Evolutionary conservation across 2,113 vertebrate species (phyloP).

Genomic region (Alethe castanea): DNA sequence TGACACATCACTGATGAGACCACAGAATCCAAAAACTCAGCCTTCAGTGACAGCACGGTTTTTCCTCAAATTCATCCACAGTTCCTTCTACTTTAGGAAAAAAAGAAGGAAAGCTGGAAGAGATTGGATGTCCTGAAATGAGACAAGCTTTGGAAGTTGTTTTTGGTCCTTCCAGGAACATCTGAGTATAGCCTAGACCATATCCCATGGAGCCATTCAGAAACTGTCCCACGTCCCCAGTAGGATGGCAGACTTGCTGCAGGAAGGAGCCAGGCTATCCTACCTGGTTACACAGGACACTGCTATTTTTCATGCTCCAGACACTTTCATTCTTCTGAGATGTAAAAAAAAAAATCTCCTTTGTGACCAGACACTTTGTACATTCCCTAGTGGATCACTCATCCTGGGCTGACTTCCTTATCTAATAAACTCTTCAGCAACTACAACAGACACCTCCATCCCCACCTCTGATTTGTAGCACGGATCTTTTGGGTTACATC

Average conservation of each 20-base stretch:
- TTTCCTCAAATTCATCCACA: neutral
- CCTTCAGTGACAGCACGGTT: neutral
- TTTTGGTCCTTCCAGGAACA: neutral
- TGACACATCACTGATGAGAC: neutral
- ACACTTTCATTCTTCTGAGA: neutral
- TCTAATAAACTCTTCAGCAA: neutral
- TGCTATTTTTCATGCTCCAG: neutral
- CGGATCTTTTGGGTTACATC: neutral
- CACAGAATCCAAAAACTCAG: neutral
- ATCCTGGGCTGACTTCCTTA: neutral
- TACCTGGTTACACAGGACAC: neutral
- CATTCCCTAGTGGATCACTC: neutral
- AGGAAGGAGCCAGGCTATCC: neutral
- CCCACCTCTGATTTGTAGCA: neutral
- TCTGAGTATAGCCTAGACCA: neutral
- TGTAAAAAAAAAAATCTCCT: neutral
- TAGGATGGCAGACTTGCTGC: fast-evolving
- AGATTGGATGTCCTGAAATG: neutral
- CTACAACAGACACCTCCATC: neutral
- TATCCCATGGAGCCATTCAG: neutral
- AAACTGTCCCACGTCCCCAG: neutral
- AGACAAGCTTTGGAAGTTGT: neutral
- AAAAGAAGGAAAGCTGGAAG: neutral
- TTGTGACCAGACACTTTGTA: neutral
- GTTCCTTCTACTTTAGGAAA: neutral